Percentiles rank a stretch among this genome's conserved stretches.
These are phyloP conservation scores for Zalophus californianus DNA, from an alignment of 2,797 vertebrate genomes.

Conservation along the genomic window DNA sequence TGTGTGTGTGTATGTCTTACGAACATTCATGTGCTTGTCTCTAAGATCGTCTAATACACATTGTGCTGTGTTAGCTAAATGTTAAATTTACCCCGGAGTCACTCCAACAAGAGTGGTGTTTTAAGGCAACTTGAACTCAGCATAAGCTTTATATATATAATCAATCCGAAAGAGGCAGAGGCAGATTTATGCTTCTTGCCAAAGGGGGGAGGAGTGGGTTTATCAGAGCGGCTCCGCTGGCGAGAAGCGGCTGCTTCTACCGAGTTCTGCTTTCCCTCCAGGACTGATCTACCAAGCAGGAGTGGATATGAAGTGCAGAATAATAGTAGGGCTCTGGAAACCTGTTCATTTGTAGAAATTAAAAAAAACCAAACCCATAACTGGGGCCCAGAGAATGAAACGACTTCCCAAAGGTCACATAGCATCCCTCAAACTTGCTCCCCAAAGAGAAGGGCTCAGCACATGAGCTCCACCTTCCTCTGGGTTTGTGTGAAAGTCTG, in stretches of 20 bases:
- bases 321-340: not conserved
- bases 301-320: not conserved
- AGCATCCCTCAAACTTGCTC: not conserved
- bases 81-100: slow-evolving; percentile 56
- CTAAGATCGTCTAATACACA: slow-evolving; percentile 49
- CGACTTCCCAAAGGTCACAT: not conserved
- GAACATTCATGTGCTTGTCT: slow-evolving; percentile 72
- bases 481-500: not conserved
- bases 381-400: not conserved
- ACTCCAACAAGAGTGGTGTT: slow-evolving; percentile 66
- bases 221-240: not conserved
- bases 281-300: not conserved
- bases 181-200: not conserved
- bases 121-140: slow-evolving; percentile 54
- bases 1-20: slow-evolving; percentile 58
- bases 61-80: slow-evolving; percentile 79
- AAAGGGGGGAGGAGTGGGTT: not conserved
- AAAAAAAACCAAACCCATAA: not conserved
- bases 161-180: slow-evolving; percentile 11
- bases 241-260: not conserved
- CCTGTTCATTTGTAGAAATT: not conserved
- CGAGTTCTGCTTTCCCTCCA: not conserved
- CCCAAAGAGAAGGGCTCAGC: not conserved
- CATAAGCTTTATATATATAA: slow-evolving; percentile 54
- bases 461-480: not conserved